Conservation (phyloP, 1,140 invertebrate genomes). For the Ectropis grisescens region DNA sequence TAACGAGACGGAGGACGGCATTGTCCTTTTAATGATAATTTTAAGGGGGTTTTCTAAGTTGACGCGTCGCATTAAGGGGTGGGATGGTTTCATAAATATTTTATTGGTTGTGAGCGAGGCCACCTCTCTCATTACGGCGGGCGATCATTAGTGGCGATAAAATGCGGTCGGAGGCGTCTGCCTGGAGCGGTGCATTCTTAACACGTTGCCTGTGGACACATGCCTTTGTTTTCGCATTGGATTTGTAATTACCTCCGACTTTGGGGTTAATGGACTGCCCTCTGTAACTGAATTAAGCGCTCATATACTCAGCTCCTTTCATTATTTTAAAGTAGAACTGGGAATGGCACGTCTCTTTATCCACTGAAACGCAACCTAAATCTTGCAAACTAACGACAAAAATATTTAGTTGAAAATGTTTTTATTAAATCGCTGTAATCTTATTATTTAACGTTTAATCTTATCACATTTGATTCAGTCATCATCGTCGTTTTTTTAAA, state of each 20-base stretch:
- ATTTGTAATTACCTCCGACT: constrained; percentile 16
- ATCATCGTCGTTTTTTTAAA: too few relatives aligned
- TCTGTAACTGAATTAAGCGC: too few relatives aligned
- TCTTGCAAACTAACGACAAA: too few relatives aligned
- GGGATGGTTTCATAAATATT: constrained; percentile 57
- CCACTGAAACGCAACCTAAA: too few relatives aligned
- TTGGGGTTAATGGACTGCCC: constrained; percentile 13
- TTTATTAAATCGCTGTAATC: too few relatives aligned
- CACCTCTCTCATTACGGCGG: constrained; percentile 36
- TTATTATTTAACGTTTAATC: too few relatives aligned
- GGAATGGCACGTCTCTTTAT: too few relatives aligned
- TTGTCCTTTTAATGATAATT: constrained; percentile 35
- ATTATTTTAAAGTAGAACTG: too few relatives aligned
- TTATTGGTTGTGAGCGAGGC: constrained; percentile 44
- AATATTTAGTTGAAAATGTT: too few relatives aligned
- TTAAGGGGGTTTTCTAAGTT: constrained; percentile 26
- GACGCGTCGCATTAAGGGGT: constrained; percentile 43
- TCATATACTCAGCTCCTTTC: too few relatives aligned
- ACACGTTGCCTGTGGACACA: constrained; percentile 10
- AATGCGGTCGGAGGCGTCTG: constrained; percentile 27
- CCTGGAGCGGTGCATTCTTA: constrained; percentile 29
- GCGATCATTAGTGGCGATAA: constrained; percentile 55
- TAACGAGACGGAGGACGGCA: constrained; percentile 50
- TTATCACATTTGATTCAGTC: too few relatives aligned
- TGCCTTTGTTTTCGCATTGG: constrained; percentile 17